Conservation (phyloP, 2,888 invertebrate genomes). For the Leptopilina myrica region DNA sequence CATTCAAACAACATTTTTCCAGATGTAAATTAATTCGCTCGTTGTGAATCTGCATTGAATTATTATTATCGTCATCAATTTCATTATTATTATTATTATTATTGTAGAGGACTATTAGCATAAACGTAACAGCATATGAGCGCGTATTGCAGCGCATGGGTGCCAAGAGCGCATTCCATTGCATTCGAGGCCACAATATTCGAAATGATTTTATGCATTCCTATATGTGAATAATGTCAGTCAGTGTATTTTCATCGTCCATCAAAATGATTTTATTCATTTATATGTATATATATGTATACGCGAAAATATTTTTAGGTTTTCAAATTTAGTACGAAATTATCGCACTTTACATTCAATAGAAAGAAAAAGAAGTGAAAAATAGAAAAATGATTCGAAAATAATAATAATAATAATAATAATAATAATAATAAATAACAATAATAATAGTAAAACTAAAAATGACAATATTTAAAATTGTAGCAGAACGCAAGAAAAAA, state of each 20-base stretch:
- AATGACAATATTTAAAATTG: too few species aligned
- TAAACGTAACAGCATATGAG: constrained; percentile 49
- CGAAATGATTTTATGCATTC: constrained; percentile 57
- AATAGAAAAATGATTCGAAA: too few species aligned
- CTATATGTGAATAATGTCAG: constrained; percentile 49
- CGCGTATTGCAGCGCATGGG: constrained; percentile 43
- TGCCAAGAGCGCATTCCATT: constrained; percentile 56
- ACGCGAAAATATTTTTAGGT: too few species aligned
- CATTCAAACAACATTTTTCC: too few species aligned
- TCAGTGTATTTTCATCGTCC: constrained; percentile 20
- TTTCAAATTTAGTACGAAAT: too few species aligned
- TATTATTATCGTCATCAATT: background rate
- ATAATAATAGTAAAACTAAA: too few species aligned
- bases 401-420: too few species aligned
- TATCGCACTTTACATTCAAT: too few species aligned
- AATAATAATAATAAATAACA: too few species aligned
- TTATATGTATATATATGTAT: background rate
- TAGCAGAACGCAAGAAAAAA: too few species aligned
- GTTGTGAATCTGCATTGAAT: constrained; percentile 19
- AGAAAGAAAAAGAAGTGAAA: too few species aligned
- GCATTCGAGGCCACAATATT: constrained; percentile 57
- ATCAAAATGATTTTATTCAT: constrained; percentile 22
- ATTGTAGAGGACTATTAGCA: constrained; percentile 47
- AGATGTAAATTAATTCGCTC: constrained; percentile 8
- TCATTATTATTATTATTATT: background rate